Percentiles rank a stretch among this genome's conserved stretches.
Conservation (phyloP, 1,140 invertebrate genomes). For the Ganaspis sp. region DNA sequence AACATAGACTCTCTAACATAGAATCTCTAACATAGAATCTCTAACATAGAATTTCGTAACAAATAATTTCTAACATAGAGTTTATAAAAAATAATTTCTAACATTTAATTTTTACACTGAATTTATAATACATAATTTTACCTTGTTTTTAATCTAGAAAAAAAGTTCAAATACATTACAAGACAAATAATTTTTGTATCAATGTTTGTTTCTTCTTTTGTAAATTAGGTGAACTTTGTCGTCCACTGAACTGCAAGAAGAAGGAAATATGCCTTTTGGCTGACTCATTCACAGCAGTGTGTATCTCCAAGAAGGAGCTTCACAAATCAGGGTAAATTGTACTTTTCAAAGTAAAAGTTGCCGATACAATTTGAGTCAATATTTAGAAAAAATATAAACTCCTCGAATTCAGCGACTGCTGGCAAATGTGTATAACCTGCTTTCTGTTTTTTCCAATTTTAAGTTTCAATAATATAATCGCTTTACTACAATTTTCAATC, state of each 20-base stretch:
- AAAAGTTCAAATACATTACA: not conserved
- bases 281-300: constrained; percentile 90
- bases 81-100: no score
- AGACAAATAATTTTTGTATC: not conserved
- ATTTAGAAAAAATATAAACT: no score
- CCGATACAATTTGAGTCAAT: not conserved
- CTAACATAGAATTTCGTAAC: no score
- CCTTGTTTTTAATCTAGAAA: no score
- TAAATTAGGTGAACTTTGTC: constrained; percentile 87
- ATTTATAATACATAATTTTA: no score
- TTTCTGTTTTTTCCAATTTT: no score
- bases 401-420: not conserved
- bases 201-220: not conserved
- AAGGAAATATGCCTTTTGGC: constrained; percentile 91
- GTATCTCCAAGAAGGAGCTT: constrained; percentile 90
- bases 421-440: not conserved
- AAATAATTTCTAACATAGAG: no score
- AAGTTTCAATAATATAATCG: no score
- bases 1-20: no score
- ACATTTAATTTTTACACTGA: no score
- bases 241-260: constrained; percentile 90
- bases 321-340: constrained; percentile 86
- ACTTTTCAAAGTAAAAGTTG: not conserved
- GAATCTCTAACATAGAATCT: no score
- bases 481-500: no score